These are phyloP conservation scores for Cichladusa arquata DNA, from an alignment of 2,113 vertebrate genomes.

Conservation along the genomic window DNA sequence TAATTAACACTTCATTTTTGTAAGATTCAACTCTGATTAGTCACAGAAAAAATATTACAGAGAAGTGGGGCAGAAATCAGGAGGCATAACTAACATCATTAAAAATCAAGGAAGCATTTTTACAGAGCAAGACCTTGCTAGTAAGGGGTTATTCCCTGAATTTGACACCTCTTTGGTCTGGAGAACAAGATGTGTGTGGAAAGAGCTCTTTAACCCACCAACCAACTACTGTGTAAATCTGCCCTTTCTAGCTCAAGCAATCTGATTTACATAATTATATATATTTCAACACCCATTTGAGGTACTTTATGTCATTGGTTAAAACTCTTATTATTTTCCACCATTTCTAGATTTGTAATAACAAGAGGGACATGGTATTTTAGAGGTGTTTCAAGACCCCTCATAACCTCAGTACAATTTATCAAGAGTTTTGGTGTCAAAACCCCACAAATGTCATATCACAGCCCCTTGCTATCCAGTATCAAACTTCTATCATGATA, in stretches of 20 bases:
- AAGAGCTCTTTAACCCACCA: background rate
- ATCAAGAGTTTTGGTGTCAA: background rate
- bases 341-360: background rate
- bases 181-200: background rate
- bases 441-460: background rate
- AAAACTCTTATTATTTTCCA: background rate
- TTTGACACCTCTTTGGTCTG: background rate
- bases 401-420: background rate
- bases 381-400: background rate
- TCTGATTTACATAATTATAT: background rate
- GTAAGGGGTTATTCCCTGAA: background rate
- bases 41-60: background rate
- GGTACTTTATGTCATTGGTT: background rate
- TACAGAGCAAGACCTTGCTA: background rate
- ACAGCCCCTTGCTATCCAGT: background rate
- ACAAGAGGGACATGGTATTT: background rate
- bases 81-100: background rate
- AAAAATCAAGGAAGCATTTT: background rate
- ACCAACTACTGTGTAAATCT: background rate
- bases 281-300: background rate
- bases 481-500: background rate
- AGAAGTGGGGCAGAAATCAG: background rate
- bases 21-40: conserved; percentile 24
- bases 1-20: conserved; percentile 46
- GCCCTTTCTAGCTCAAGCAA: background rate